Base-by-base conservation (phyloP, 2,113 vertebrate species). In the Sinosuthora webbiana region DNA sequence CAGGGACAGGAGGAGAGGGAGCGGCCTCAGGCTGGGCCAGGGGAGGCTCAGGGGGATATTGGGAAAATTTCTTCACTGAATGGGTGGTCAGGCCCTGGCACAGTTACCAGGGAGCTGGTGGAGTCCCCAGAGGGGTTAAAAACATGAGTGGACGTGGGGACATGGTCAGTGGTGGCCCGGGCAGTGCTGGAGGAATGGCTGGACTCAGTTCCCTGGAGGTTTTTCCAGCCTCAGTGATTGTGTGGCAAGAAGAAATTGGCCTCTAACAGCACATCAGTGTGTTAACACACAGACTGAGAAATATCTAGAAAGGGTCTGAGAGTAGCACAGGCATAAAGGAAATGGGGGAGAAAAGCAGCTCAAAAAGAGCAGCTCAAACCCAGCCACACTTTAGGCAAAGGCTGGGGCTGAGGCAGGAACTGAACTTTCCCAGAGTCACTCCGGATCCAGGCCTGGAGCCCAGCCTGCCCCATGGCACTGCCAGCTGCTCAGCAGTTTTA, bases 361-460 rank as follows among this genome's bases (percentile, higher is more conserved):
- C 47, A 28, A 67, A 25, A 53, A 44, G 18, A 84, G 25, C n/a
- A 63, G 52, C 45, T 79, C 33, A 50, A 87, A 75, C 9, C 4
- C 47, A 67, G 25, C 13, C 11, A 14, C 50, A 14, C 9, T 49
- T 63, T 3, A 93, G 65, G 28, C 42, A 28, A 63, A 62, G 35
- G 62, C 0, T 53, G 52, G 50, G 64, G 64, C 60, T 70, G 28
- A 47, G 50, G 60, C 41, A 33, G 3, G 25, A 73, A 44, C 7
- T 18, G 55, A 87, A 41, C 20, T 9, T 23, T n/a, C 55, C 82
- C 57, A 47, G 68, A 86, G 49, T 16, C 19, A 18, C 15, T 63
- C 22, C 0, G 0, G 50, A 56, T 39, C 25, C 84, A 42, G 2
- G 0, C 1, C 53, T 15, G 2, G n/a, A 90, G 42, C 69, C 73